Base-by-base conservation (phyloP, 2,797 vertebrate genomes). In the Pangasius krempfi region DNA sequence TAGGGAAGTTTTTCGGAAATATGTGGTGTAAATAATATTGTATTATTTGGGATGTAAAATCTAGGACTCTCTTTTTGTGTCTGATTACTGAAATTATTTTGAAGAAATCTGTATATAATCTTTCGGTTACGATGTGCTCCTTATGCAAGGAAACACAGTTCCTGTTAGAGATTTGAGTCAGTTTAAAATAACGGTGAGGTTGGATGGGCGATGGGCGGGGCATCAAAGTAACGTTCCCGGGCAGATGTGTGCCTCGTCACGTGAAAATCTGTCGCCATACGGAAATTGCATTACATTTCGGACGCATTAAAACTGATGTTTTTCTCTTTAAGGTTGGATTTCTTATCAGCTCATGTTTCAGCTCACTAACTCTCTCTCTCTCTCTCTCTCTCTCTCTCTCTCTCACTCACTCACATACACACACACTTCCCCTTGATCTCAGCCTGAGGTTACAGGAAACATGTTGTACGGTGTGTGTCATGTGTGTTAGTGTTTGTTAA, bases 381-480 rank as follows among this genome's bases (percentile, higher is more conserved):
- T 66, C 1, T 33, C 66, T 68, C n/a, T 68, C 0, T 72, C 66
- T 6, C 30, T 5, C 70, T 10, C 73, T 6, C 73, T 13, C 73
- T 5, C 73, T n/a, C 85, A 81, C 54, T 33, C 73, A 72, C 82
- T 50, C 56, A 30, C 33, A n/a, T 25, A 54, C 33, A 82, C 52
- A 72, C 4, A 50, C 50, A 44, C 73, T 30, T 91, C 89, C 30
- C 89, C 92, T 92, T 92, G 73, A 93, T 80, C 87, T 87, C 83
- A 52, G 47, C 93, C 93, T 93, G 91, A 92, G 92, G 93, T 96
- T 93, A 94, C 93, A 84, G 92, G 94, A 95, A 94, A 93, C 90
- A 86, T 91, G 86, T 90, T 92, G 92, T 73, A 58, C 25, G 92
- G 93, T 89, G 90, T 92, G 86, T 64, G 85, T 91, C 88, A 92